Conservation (phyloP, 2,797 vertebrate species). For the Eidolon dupreanum region DNA sequence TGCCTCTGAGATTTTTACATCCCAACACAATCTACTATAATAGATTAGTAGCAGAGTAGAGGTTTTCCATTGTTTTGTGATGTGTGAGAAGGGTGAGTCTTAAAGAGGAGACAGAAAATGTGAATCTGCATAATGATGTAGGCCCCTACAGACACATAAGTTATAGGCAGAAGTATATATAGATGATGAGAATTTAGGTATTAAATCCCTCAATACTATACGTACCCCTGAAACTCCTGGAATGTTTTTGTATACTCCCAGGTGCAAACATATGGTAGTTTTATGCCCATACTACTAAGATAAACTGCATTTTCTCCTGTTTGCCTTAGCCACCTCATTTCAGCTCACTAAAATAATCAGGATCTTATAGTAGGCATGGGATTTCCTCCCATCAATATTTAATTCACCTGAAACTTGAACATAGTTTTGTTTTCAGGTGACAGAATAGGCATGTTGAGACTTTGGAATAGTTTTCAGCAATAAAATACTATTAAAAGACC, state of each 20-base stretch:
- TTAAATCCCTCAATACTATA: not conserved
- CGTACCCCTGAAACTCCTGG: not conserved
- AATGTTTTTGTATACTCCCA: not conserved
- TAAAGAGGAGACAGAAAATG: not conserved
- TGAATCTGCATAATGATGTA: not conserved
- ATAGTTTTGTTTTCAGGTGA: slow-evolving; percentile 27
- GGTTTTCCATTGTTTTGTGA: not conserved
- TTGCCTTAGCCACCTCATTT: not conserved
- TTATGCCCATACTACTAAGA: not conserved
- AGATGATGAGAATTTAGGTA: not conserved
- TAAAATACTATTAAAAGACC: not conserved
- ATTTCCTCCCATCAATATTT: not conserved
- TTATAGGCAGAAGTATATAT: not conserved
- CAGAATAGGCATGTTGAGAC: not conserved
- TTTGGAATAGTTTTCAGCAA: not conserved
- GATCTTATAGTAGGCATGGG: not conserved
- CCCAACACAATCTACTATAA: slow-evolving; percentile 59
- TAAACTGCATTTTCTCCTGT: not conserved
- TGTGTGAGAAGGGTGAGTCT: slow-evolving; percentile 28
- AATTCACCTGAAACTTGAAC: slow-evolving; percentile 35
- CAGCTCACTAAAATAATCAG: slow-evolving; percentile 46
- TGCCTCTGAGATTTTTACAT: slow-evolving; percentile 58
- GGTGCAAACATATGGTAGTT: not conserved
- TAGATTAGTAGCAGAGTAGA: slow-evolving; percentile 66
- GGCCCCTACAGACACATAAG: not conserved